Conservation (phyloP, 2,113 vertebrate species). For the Sialia sialis region DNA sequence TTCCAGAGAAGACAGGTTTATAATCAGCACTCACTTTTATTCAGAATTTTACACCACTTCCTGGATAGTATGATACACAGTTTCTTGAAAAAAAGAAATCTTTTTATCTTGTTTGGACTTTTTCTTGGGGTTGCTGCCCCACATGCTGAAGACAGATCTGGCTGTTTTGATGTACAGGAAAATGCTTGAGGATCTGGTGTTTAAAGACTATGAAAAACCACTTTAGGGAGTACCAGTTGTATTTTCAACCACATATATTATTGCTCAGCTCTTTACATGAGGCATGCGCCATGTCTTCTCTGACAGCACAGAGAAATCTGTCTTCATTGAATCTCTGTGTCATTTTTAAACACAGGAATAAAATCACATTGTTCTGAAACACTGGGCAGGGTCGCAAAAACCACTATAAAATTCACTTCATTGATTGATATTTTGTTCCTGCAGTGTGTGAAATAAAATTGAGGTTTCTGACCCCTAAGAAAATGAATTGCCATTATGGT, state of each 20-base stretch:
- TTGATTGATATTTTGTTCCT: not conserved
- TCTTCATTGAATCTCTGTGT: not conserved
- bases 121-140: not conserved
- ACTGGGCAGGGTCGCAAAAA: not conserved
- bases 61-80: not conserved
- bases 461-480: not conserved
- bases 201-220: not conserved
- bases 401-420: not conserved
- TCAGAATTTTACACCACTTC: not conserved
- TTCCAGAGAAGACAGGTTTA: not conserved
- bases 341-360: not conserved
- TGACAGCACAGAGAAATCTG: not conserved
- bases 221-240: not conserved
- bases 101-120: not conserved
- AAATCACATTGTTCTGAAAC: not conserved
- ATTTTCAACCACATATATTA: not conserved
- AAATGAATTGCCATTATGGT: not conserved
- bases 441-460: not conserved
- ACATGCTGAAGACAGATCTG: not conserved
- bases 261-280: not conserved
- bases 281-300: rapidly evolving
- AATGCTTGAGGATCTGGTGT: not conserved
- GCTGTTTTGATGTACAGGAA: slow-evolving; percentile 27
- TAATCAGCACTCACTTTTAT: not conserved
- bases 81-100: not conserved